phyloP scores from a whole-genome alignment of 1,140 invertebrate species.

The Piezodorus guildinii region DNA sequence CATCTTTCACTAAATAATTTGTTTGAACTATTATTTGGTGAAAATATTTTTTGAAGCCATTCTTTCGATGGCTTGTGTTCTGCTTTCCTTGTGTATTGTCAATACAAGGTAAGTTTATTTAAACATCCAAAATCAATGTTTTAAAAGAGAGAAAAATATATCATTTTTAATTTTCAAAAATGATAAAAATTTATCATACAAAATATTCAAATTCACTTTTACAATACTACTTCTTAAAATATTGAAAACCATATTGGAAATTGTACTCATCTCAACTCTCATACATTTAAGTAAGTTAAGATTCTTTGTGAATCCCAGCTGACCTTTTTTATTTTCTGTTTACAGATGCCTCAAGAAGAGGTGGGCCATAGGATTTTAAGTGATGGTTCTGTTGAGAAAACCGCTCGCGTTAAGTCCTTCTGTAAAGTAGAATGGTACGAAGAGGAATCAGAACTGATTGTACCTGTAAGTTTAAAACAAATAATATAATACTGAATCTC shows the following conservation, averaged over 20 bases:
- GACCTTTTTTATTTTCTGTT: constrained; percentile 22
- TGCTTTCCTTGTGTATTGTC: neutral
- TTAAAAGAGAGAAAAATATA: neutral
- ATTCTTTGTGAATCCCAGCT: neutral
- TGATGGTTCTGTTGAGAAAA: constrained; percentile 45
- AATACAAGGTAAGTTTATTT: neutral
- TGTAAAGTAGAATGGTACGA: constrained; percentile 55
- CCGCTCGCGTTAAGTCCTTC: constrained; percentile 45
- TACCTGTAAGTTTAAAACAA: constrained; percentile 34
- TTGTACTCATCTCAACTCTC: neutral
- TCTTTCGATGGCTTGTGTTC: neutral
- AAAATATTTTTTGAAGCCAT: neutral
- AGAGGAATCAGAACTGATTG: constrained; percentile 42
- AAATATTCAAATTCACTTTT: neutral
- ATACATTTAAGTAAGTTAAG: neutral
- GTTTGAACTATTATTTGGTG: constrained; percentile 1
- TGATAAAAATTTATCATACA: neutral
- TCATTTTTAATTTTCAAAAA: neutral
- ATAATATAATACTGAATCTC: neutral
- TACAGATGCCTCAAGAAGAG: constrained; percentile 40
- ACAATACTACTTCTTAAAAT: neutral
- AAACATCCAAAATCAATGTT: neutral
- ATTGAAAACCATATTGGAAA: neutral
- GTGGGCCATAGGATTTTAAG: constrained; percentile 33
- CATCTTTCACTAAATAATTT: too few relatives aligned